These are phyloP conservation scores for Myocastor coypus DNA, from an alignment of 2,113 vertebrate genomes.

Conservation along the genomic window DNA sequence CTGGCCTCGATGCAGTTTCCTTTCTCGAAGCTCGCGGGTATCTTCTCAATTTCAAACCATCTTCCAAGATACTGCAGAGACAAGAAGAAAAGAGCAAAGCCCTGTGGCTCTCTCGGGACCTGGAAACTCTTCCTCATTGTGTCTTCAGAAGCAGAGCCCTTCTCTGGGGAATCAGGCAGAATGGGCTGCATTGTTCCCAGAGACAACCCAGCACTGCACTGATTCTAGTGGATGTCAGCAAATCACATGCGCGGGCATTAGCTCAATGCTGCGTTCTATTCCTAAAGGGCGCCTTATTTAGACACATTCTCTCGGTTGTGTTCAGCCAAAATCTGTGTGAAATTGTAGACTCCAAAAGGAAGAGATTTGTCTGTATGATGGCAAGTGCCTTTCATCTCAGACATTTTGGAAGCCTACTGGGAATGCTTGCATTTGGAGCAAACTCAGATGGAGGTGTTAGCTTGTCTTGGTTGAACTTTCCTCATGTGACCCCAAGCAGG, in stretches of 20 bases:
- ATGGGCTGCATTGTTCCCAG: constrained; percentile 46
- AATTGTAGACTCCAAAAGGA: constrained; percentile 53
- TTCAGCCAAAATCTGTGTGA: constrained; percentile 58
- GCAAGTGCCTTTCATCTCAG: background rate
- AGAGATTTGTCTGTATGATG: background rate
- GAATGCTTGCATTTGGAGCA: constrained; percentile 30
- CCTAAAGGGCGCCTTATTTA: constrained; percentile 65
- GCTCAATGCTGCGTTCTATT: constrained; percentile 21
- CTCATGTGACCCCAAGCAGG: background rate
- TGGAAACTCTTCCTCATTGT: constrained; percentile 47
- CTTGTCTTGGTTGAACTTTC: background rate
- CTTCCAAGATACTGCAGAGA: constrained; percentile 90
- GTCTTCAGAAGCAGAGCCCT: constrained; percentile 45
- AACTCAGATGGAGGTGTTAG: background rate
- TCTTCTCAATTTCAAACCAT: constrained; percentile 92
- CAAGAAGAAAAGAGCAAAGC: constrained; percentile 58
- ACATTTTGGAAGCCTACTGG: background rate
- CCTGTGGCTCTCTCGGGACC: constrained; percentile 56
- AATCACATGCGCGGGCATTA: background rate
- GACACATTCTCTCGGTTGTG: background rate
- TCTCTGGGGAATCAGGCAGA: constrained; percentile 55
- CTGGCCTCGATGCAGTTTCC: constrained; percentile 89
- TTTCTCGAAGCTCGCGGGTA: constrained; percentile 88
- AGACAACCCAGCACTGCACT: background rate
- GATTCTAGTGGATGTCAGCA: background rate